phyloP scores from a whole-genome alignment of 2,113 vertebrate species.

The Eonycteris spelaea region DNA sequence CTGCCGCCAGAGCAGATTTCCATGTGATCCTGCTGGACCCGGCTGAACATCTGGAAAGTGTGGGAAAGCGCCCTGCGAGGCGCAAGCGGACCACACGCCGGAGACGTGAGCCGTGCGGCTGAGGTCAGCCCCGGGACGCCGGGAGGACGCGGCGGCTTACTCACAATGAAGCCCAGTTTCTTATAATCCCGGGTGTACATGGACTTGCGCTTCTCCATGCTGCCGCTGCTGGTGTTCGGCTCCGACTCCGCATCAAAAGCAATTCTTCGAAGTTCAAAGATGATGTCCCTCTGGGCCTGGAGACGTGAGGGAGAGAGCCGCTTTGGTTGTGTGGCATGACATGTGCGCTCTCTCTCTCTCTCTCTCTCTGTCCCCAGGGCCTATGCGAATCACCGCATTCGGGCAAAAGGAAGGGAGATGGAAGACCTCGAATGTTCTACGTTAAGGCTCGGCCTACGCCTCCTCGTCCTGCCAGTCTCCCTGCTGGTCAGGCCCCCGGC shows the following conservation, averaged over 20 bases:
- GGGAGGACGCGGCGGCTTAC: conserved; percentile 66
- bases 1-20: conserved; percentile 44
- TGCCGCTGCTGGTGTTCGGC: conserved; percentile 93
- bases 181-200: conserved; percentile 99
- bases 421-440: not conserved
- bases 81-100: conserved; percentile 58
- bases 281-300: conserved; percentile 98
- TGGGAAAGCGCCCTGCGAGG: conserved; percentile 52
- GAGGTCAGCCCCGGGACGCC: conserved; percentile 8
- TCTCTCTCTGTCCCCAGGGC: not conserved
- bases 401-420: not conserved
- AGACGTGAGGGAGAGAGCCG: not conserved
- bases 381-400: not conserved
- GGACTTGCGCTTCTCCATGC: conserved; percentile 97
- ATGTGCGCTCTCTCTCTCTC: no score
- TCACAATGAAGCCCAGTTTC: conserved; percentile 98
- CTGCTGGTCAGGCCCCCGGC: not conserved
- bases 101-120: not conserved
- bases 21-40: conserved; percentile 53
- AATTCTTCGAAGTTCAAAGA: conserved; percentile 97
- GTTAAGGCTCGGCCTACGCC: not conserved
- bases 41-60: conserved; percentile 67
- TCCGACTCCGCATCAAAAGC: conserved; percentile 96
- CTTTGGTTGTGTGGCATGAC: not conserved
- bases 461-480: not conserved